Evolutionary conservation across 2,888 invertebrate genomes (phyloP).

Genomic region (Brenthis ino): DNA sequence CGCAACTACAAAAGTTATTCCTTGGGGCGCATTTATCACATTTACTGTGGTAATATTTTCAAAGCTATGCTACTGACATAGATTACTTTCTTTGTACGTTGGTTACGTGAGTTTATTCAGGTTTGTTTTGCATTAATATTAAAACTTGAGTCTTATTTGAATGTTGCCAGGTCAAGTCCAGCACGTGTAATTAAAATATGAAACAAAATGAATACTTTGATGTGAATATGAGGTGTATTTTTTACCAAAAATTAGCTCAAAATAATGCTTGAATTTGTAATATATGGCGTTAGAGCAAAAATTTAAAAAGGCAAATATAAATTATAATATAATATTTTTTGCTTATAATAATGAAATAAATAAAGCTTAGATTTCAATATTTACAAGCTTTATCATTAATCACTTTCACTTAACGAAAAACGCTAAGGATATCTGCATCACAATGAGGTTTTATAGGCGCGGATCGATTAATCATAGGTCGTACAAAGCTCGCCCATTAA

Average conservation of each 20-base stretch:
- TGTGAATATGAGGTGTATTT: constrained; percentile 5
- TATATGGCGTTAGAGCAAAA: background rate
- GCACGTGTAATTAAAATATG: constrained; percentile 26
- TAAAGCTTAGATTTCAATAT: constrained; percentile 10
- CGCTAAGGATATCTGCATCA: constrained; percentile 77
- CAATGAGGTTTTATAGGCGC: constrained; percentile 70
- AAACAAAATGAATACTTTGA: constrained; percentile 17
- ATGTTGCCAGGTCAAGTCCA: constrained; percentile 26
- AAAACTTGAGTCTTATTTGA: constrained; percentile 34
- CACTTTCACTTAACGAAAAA: constrained; percentile 57
- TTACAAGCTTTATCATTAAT: constrained; percentile 40
- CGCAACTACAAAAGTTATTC: constrained; percentile 62
- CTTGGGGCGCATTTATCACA: constrained; percentile 66
- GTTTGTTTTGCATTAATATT: constrained; percentile 42
- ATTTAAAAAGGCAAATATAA: background rate
- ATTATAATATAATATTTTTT: background rate
- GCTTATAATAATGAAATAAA: constrained; percentile 7
- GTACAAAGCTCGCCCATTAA: constrained; percentile 80
- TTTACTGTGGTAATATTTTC: constrained; percentile 68
- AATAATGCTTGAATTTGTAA: background rate
- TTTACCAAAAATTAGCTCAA: background rate
- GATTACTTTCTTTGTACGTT: constrained; percentile 66
- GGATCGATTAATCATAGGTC: constrained; percentile 79
- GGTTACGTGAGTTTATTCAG: constrained; percentile 43
- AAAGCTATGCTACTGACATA: constrained; percentile 70